phyloP scores from a whole-genome alignment of 2,888 invertebrate genomes.

The Drosophila lutescens region DNA sequence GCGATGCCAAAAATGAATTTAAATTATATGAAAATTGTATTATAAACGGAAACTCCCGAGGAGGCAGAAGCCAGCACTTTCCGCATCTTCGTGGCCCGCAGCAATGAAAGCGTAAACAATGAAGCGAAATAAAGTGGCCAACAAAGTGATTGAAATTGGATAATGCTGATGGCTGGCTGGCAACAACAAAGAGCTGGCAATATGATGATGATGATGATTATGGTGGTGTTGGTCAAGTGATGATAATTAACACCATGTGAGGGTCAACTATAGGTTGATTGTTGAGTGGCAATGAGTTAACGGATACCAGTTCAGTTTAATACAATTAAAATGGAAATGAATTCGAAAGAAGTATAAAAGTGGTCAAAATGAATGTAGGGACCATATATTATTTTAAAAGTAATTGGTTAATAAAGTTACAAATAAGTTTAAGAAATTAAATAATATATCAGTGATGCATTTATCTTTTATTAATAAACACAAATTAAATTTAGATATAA shows the following conservation, averaged over 20 bases:
- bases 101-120: conserved; percentile 58
- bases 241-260: conserved; percentile 27
- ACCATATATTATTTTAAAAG: too few species aligned
- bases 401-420: too few species aligned
- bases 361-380: neutral
- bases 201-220: neutral
- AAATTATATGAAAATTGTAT: conserved; percentile 75
- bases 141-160: conserved; percentile 71
- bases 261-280: neutral
- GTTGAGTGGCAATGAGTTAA: conserved; percentile 2
- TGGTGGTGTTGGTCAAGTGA: conserved; percentile 14
- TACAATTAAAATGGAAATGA: neutral
- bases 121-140: conserved; percentile 63
- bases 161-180: conserved; percentile 52
- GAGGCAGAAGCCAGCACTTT: conserved; percentile 4
- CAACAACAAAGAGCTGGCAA: conserved; percentile 27
- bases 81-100: conserved; percentile 31
- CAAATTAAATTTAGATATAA: too few species aligned
- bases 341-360: neutral
- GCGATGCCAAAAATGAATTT: conserved; percentile 65
- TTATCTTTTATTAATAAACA: too few species aligned
- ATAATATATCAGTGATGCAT: too few species aligned
- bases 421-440: neutral
- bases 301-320: conserved; percentile 4
- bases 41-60: conserved; percentile 36